Evolutionary conservation across 1,140 invertebrate genomes (phyloP).

Genomic region (Drosophila pseudoobscura): DNA sequence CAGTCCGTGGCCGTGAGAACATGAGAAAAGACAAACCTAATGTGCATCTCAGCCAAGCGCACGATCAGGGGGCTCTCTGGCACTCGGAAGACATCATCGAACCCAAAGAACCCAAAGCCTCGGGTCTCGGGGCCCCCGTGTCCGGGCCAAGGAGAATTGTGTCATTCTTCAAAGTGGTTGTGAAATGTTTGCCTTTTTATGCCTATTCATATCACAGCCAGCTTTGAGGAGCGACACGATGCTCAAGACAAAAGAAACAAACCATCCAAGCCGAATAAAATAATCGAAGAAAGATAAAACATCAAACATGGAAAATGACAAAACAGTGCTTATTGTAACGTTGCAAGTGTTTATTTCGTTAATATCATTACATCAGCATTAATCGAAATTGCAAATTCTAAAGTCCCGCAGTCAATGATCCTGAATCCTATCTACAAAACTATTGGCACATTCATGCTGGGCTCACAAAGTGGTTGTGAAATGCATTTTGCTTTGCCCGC

Average conservation of each 20-base stretch:
- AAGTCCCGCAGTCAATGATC: slow-evolving; percentile 37
- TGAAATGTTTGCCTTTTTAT: slow-evolving; percentile 87
- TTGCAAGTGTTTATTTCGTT: slow-evolving; percentile 26
- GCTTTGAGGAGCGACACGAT: slow-evolving; percentile 91
- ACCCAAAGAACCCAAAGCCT: neutral
- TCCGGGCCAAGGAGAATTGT: slow-evolving; percentile 58
- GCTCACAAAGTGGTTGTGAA: slow-evolving; percentile 91
- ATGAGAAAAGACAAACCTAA: slow-evolving; percentile 22
- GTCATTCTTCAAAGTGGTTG: slow-evolving; percentile 89
- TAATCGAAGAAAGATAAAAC: slow-evolving; percentile 1
- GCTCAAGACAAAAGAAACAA: slow-evolving; percentile 55
- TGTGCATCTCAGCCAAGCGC: slow-evolving; percentile 8
- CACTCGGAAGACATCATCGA: slow-evolving; percentile 1
- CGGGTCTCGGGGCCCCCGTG: neutral
- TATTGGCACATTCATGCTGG: slow-evolving; percentile 73
- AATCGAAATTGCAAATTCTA: slow-evolving; percentile 44
- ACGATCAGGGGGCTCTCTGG: neutral
- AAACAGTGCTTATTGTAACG: neutral
- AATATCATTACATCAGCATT: slow-evolving; percentile 41
- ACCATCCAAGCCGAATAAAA: neutral
- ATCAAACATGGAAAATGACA: neutral
- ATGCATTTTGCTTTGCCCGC: slow-evolving; percentile 85
- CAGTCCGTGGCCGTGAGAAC: slow-evolving; percentile 57
- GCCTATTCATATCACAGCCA: slow-evolving; percentile 92
- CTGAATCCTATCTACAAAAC: slow-evolving; percentile 23